Evolutionary conservation across 2,888 invertebrate species (phyloP).

Genomic region (Psylliodes chrysocephalus): DNA sequence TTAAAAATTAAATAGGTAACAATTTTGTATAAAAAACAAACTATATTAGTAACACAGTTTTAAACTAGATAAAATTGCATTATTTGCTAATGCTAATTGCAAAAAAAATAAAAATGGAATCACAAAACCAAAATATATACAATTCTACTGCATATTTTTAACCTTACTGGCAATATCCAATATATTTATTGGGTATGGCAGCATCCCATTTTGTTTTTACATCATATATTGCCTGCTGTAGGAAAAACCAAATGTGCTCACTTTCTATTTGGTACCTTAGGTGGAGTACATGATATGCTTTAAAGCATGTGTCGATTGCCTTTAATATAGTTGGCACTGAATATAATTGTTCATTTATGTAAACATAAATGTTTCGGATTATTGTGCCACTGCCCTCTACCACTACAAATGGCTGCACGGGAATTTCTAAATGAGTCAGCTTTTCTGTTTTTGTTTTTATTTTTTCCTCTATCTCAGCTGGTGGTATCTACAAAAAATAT

Average conservation of each 20-base stretch:
- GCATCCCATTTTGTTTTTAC: conserved; percentile 10
- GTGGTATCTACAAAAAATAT: not conserved
- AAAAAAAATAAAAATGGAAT: no score
- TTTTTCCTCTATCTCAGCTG: not conserved
- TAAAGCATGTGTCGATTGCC: conserved; percentile 1
- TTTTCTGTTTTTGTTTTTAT: no score
- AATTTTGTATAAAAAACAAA: no score
- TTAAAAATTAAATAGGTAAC: no score
- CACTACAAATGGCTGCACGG: not conserved
- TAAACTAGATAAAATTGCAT: no score
- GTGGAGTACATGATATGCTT: conserved; percentile 22
- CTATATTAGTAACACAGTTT: no score
- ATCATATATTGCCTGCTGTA: conserved; percentile 2
- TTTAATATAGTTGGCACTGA: not conserved
- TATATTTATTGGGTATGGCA: no score
- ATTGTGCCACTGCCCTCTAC: not conserved
- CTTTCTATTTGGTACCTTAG: not conserved
- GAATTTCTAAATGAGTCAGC: not conserved
- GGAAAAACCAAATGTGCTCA: conserved; percentile 3
- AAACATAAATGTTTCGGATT: not conserved
- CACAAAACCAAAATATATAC: no score
- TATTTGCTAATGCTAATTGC: no score
- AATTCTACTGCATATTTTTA: no score
- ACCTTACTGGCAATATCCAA: no score
- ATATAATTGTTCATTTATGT: not conserved